phyloP scores from a whole-genome alignment of 2,797 vertebrate genomes.

The Neostethus bicornis region DNA sequence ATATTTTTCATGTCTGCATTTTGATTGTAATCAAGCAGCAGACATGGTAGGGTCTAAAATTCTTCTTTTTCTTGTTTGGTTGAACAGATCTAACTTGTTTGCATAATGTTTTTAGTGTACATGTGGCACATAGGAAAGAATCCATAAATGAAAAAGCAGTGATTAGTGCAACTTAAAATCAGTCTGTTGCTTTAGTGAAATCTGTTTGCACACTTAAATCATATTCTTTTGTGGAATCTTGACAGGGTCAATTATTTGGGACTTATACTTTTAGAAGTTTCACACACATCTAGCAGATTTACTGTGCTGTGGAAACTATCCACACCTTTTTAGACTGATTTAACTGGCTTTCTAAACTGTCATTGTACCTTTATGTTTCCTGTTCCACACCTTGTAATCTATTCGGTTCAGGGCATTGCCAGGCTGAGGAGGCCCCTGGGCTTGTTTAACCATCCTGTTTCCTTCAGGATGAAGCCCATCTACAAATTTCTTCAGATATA shows the following conservation, averaged over 20 bases:
- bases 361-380: neutral
- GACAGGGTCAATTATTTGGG: neutral
- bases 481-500: too few relatives aligned
- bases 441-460: too few relatives aligned
- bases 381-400: neutral
- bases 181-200: neutral
- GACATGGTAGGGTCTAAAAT: too few relatives aligned
- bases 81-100: constrained; percentile 1
- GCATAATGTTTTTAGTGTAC: constrained; percentile 46
- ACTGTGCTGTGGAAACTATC: constrained; percentile 4
- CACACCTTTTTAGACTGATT: neutral
- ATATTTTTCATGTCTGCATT: too few relatives aligned
- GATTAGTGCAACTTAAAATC: constrained; percentile 5
- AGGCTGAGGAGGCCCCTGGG: too few relatives aligned
- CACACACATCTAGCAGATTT: neutral
- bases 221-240: neutral
- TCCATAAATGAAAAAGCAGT: constrained; percentile 49
- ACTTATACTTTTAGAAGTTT: neutral
- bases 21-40: too few relatives aligned
- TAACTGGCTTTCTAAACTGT: neutral
- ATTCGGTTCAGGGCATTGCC: too few relatives aligned
- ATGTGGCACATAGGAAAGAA: constrained; percentile 77
- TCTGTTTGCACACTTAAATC: neutral
- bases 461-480: too few relatives aligned
- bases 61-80: neutral